Base-by-base conservation (phyloP, 2,797 vertebrate species). In the Alca torda region DNA sequence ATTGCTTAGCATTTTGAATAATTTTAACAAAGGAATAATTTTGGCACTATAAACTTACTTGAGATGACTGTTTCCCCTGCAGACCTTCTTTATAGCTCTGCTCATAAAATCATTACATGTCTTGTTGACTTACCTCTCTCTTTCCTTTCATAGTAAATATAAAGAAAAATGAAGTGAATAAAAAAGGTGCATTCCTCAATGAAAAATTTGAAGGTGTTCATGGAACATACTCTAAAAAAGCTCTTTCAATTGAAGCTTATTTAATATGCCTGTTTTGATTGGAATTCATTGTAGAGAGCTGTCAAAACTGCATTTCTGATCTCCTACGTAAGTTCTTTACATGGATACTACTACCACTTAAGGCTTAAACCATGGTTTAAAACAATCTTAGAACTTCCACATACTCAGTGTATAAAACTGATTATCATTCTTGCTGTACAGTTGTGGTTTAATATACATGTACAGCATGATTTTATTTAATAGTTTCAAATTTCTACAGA, bases 1-100 rank as follows among this genome's bases (percentile, higher is more conserved):
- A 73, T 90, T 87, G 46, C 46, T 96, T 94, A 97, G n/a, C 84
- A 84, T 97, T 97, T 94, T 97, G 94, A 97, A 96, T 97, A 96
- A 96, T 97, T 97, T 96, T 84, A 96, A 68, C 80, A 94, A 84
- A 98, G 79, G 74, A 95, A 95, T 97, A 51, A 94, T 95, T 97
- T 96, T 69, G 94, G 11, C 64, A 76, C 93, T 74, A 92, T 94
- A 95, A 97, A 94, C 64, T 95, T 93, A 28, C 64, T 59, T 39
- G 24, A 78, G 48, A 88, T 33, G 45, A 85, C 53, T 70, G 4
- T 61, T 57, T 78, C 48, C 69, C 68, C 56, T 72, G 43, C 21
- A 83, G 89, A 84, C 28, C 16, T 83, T 69, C 48, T 94, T 96
- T 93, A 96, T 70, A 59, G 26, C 5, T 96, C 23, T 96, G 25